These are phyloP conservation scores for Amphipyra tragopoginis DNA, from an alignment of 2,888 invertebrate genomes.

Conservation along the genomic window DNA sequence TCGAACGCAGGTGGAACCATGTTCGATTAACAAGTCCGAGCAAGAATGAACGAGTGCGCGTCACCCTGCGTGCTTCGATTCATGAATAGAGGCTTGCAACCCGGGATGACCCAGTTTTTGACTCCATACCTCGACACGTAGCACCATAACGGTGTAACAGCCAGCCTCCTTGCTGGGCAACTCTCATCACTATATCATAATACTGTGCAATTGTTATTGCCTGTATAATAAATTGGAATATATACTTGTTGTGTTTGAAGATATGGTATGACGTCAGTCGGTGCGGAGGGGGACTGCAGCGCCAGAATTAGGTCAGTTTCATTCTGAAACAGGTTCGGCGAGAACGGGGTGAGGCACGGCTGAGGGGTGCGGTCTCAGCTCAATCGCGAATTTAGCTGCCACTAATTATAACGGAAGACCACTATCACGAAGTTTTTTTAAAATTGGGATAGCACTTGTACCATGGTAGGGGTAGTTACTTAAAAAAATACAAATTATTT, in stretches of 20 bases:
- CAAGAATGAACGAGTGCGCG: conserved; percentile 85
- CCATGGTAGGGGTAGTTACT: too few species aligned
- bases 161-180: conserved; percentile 42
- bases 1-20: conserved; percentile 63
- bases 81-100: conserved; percentile 91
- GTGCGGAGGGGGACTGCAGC: conserved; percentile 85
- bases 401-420: conserved; percentile 68
- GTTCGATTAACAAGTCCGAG: conserved; percentile 76
- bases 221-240: conserved; percentile 66
- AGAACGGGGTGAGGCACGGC: conserved; percentile 66
- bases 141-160: conserved; percentile 65
- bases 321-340: conserved; percentile 90
- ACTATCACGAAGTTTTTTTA: conserved; percentile 3
- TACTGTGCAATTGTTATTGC: conserved; percentile 49
- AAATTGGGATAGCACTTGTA: neutral
- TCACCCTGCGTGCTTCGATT: conserved; percentile 86
- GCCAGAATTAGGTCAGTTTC: conserved; percentile 91
- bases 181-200: conserved; percentile 45
- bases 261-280: conserved; percentile 89
- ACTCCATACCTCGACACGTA: conserved; percentile 71
- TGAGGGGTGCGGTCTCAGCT: conserved; percentile 63
- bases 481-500: too few species aligned
- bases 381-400: conserved; percentile 74
- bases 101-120: conserved; percentile 92
- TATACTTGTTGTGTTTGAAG: conserved; percentile 68